A percentile compares a stretch with the other conserved stretches of the same genome.
phyloP scores from a whole-genome alignment of 2,888 invertebrate species.

The Hesperia comma region DNA sequence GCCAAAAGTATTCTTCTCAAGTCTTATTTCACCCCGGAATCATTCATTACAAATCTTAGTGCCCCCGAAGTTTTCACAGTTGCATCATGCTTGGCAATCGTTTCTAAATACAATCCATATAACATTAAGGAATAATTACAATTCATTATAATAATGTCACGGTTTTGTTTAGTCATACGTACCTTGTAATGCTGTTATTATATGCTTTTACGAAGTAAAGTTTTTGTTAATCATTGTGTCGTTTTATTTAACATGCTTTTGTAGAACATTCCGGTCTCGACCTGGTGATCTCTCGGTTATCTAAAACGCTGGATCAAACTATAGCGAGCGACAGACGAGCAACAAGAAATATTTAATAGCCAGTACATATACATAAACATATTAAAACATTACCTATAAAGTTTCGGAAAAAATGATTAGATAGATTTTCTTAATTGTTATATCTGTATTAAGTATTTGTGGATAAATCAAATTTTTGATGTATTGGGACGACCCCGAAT shows the following conservation, averaged over 20 bases:
- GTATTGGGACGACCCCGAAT: too few relatives aligned
- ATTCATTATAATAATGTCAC: conserved; percentile 15
- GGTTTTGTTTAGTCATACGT: conserved; percentile 36
- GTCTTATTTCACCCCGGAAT: too few relatives aligned
- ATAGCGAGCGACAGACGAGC: background rate
- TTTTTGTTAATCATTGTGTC: conserved; percentile 61
- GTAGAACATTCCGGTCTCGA: conserved; percentile 14
- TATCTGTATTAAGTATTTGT: too few relatives aligned
- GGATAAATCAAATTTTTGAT: too few relatives aligned
- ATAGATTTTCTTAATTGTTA: too few relatives aligned
- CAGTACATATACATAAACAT: too few relatives aligned
- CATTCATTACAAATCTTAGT: background rate
- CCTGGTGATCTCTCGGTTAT: background rate
- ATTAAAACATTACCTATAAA: too few relatives aligned
- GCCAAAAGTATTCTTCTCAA: too few relatives aligned
- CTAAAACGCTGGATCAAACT: background rate
- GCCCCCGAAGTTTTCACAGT: background rate
- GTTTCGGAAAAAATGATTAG: too few relatives aligned
- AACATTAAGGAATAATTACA: conserved; percentile 7
- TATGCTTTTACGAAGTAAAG: conserved; percentile 68
- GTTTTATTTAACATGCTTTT: conserved; percentile 48
- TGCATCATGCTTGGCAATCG: conserved; percentile 16
- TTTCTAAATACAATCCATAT: conserved; percentile 12
- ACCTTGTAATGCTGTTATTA: conserved; percentile 61
- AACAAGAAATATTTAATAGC: too few relatives aligned